These are phyloP conservation scores for Dasypolia templi DNA, from an alignment of 2,888 invertebrate genomes.

Conservation along the genomic window DNA sequence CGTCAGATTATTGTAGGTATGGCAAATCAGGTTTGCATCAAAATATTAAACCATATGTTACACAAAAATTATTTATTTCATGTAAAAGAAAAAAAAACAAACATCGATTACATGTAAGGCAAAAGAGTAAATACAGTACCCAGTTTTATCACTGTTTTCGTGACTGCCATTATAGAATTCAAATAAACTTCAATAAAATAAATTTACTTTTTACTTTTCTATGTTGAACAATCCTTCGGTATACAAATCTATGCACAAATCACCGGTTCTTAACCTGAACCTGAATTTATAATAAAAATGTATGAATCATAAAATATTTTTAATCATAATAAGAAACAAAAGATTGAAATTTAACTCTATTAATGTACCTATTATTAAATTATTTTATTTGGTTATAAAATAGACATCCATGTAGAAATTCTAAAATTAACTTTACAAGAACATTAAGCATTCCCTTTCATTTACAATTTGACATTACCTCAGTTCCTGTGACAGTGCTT, in stretches of 20 bases:
- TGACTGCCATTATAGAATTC: too few relatives aligned
- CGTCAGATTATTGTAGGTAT: background rate
- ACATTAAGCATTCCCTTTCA: background rate
- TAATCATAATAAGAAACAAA: background rate
- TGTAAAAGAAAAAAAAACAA: constrained; percentile 23
- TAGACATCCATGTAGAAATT: constrained; percentile 5
- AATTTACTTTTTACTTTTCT: background rate
- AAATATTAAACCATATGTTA: background rate
- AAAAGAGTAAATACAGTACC: background rate
- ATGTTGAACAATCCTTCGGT: background rate
- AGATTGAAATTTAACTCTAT: background rate
- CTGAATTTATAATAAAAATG: background rate
- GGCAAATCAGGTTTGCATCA: background rate
- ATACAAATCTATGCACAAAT: background rate
- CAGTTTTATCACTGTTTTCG: background rate
- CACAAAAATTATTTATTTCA: constrained; percentile 16
- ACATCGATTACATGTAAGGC: background rate
- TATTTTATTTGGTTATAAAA: constrained; percentile 1
- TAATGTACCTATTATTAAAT: background rate
- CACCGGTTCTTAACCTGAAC: background rate
- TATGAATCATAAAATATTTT: background rate
- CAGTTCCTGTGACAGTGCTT: background rate
- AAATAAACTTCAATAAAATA: background rate
- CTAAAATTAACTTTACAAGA: background rate
- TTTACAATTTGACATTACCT: background rate